Base-by-base conservation (phyloP, 2,797 vertebrate genomes). In the Hyperoplus lanceolatus region DNA sequence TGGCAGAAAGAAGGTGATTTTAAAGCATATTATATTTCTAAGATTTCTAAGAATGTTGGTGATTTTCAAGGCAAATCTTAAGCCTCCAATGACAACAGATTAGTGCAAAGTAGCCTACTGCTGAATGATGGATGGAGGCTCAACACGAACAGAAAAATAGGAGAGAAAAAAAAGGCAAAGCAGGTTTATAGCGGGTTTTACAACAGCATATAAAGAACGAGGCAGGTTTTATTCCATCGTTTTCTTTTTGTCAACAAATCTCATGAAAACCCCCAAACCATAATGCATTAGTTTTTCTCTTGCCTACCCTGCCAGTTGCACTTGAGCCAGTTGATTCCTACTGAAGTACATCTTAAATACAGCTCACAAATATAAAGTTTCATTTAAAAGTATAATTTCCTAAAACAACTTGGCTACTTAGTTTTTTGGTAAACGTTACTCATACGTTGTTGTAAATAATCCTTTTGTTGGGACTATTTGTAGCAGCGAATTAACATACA, bases 111-210 rank as follows among this genome's bases (percentile, higher is more conserved):
- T 29, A 29, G 29, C 29, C 29, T 13, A 1, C 10, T 36, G 11
- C 18, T 46, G 13, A 13, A 69, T 64, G 38, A 63, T 53, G 29
- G 46, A 68, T 29, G 45, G 5, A 51, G 50, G 38, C 50, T 72
- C 6, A 56, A 61, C 11, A 56, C 55, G 63, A 49, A 9, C 4
- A 63, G 50, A 45, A 13, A 6, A 77, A 56, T 39, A 41, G 1
- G 29, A 29, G 29, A 29, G 29, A 29, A 29, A 29, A 29, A 29
- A 29, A 29, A 29, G 29, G 2, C 1, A 14, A 57, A 62, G 63
- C 49, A 67, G n/a, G 51, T 75, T 43, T 10, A 50, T 2, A 67
- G n/a, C 15, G 18, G 43, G 3, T 29, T 41, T 29, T 46, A 7
- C 41, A 18, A 8, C n/a, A 29, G 2, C 50, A 36, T 8, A 42